Evolutionary conservation across 2,888 invertebrate genomes (phyloP).

Genomic region (Aleiodes testaceus): DNA sequence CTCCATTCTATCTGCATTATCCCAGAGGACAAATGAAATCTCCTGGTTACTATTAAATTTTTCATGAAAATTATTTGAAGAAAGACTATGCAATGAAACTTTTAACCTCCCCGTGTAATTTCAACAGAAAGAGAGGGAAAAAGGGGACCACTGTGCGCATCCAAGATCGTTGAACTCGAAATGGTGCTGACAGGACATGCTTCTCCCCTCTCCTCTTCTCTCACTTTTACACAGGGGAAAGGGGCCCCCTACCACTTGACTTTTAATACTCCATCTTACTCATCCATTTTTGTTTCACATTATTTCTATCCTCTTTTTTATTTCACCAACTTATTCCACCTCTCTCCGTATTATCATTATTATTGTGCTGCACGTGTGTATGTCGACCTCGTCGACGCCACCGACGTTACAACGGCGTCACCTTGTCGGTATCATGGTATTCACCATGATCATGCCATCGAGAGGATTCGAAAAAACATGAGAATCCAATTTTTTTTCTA

Average conservation of each 20-base stretch:
- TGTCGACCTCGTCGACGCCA: slow-evolving; percentile 45
- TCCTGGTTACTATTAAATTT: slow-evolving; percentile 16
- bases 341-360: slow-evolving; percentile 23
- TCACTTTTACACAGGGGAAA: slow-evolving; percentile 50
- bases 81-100: slow-evolving; percentile 2
- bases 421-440: slow-evolving; percentile 40
- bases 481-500: background rate
- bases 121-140: background rate
- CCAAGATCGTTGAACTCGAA: slow-evolving; percentile 70
- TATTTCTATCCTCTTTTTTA: slow-evolving; percentile 29
- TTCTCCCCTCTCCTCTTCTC: slow-evolving; percentile 53
- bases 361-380: slow-evolving; percentile 25
- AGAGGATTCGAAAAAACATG: background rate
- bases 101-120: slow-evolving; percentile 21
- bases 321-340: slow-evolving; percentile 28
- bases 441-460: slow-evolving; percentile 9
- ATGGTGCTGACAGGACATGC: slow-evolving; percentile 63
- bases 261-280: slow-evolving; percentile 44
- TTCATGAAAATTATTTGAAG: background rate
- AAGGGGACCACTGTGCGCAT: slow-evolving; percentile 54
- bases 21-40: too few relatives aligned
- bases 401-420: slow-evolving; percentile 48
- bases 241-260: slow-evolving; percentile 48
- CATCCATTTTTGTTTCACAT: slow-evolving; percentile 23
- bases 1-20: slow-evolving; percentile 21